These are phyloP conservation scores for Macrostomum lignano DNA, from an alignment of 1,140 invertebrate species.

Conservation along the genomic window DNA sequence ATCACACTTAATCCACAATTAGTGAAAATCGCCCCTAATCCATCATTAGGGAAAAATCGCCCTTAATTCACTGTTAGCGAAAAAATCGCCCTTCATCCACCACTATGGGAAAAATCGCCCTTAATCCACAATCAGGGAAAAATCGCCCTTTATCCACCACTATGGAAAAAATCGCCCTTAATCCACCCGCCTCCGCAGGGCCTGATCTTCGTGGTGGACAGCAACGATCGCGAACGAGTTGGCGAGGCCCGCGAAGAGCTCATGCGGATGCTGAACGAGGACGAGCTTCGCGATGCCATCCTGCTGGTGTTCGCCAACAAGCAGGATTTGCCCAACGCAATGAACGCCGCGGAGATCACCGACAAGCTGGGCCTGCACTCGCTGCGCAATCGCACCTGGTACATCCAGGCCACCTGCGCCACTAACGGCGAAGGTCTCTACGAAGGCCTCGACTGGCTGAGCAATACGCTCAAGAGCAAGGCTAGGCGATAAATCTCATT, in stretches of 20 bases:
- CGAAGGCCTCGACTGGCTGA: constrained; percentile 50
- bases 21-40: too few relatives aligned
- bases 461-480: neutral
- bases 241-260: constrained; percentile 38
- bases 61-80: too few relatives aligned
- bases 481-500: neutral
- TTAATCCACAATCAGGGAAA: too few relatives aligned
- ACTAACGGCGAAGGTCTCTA: constrained; percentile 83
- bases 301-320: constrained; percentile 95
- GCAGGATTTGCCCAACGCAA: constrained; percentile 88
- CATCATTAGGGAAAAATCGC: too few relatives aligned
- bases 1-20: too few relatives aligned
- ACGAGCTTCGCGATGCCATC: constrained; percentile 80
- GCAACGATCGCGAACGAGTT: constrained; percentile 86
- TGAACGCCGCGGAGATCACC: constrained; percentile 76
- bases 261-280: constrained; percentile 74
- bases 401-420: constrained; percentile 61
- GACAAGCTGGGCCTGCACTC: constrained; percentile 72
- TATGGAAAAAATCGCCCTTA: too few relatives aligned
- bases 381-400: constrained; percentile 45
- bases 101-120: too few relatives aligned
- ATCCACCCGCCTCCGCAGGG: constrained; percentile 26
- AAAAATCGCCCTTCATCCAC: too few relatives aligned
- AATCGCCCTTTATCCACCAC: too few relatives aligned
- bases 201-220: constrained; percentile 90